A percentile compares a stretch with the other conserved stretches of the same genome.
Evolutionary conservation across 2,888 invertebrate species (phyloP).

Genomic region (Plebejus melissa): DNA sequence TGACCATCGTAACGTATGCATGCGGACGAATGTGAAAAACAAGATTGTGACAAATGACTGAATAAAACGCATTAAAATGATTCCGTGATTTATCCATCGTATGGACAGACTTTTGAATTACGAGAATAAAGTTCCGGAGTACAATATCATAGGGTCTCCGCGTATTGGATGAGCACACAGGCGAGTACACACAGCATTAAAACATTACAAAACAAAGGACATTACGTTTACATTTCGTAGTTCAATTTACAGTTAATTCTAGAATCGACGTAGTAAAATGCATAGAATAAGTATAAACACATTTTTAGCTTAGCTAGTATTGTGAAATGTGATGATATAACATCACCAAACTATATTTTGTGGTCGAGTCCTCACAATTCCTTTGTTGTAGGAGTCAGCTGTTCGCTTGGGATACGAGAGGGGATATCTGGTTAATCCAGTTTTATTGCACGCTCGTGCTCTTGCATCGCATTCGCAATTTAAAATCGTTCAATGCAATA

Average conservation of each 20-base stretch:
- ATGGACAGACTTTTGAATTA: constrained; percentile 47
- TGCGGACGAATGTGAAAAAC: constrained; percentile 54
- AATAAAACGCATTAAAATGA: constrained; percentile 48
- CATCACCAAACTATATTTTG: not conserved
- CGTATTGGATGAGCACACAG: constrained; percentile 76
- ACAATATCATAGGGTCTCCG: constrained; percentile 61
- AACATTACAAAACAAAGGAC: constrained; percentile 35
- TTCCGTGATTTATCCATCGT: constrained; percentile 56
- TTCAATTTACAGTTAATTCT: constrained; percentile 13
- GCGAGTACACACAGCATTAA: constrained; percentile 60
- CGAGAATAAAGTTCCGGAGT: constrained; percentile 58
- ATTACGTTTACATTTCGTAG: not conserved
- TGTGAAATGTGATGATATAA: not conserved
- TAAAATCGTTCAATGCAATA: constrained; percentile 7
- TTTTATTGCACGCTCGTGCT: constrained; percentile 29
- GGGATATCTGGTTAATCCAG: constrained; percentile 53
- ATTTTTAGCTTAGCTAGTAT: not conserved
- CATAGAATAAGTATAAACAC: constrained; percentile 5
- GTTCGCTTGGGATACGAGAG: constrained; percentile 46
- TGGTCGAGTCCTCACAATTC: constrained; percentile 39
- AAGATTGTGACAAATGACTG: constrained; percentile 66
- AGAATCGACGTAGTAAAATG: constrained; percentile 9
- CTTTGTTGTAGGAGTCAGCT: constrained; percentile 75
- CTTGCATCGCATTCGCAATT: constrained; percentile 12
- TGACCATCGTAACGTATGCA: constrained; percentile 58